Evolutionary conservation across 2,113 vertebrate species (phyloP), one percentile per base, ranked within the genome.

Genomic region (Anguilla rostrata): DNA sequence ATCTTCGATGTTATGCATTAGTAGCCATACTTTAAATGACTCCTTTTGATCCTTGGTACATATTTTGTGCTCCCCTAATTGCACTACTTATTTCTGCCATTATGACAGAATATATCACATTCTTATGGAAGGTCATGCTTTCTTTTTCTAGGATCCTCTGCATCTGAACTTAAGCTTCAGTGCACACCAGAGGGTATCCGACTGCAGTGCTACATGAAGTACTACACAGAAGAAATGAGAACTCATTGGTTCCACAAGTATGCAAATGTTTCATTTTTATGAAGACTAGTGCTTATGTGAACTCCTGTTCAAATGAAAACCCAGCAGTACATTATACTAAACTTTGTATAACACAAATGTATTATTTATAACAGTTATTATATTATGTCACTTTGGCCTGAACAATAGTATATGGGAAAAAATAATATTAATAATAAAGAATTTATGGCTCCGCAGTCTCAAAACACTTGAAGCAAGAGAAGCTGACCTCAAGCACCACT

Each of bases 211-310:
- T 97, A 95, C 95, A 93, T 99, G 96, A 99, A 95, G 86, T 99
- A 99, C 89, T 99, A 97, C 92, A 97, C 95, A 0, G 98, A 99
- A 88, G 98, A 99, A 92, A 98, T 99, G 97, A 97, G 96, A 90
- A 96, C 96, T 80, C 93, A 89, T 89, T 99, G 98, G 98, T 97
- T 95, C 83, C 98, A 99, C 91, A 98, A 94, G 98, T 99, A 91
- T 86, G 89, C 1, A 20, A 4, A 78, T 80, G 16, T 34, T 20
- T 20, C 3, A 34, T 82, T 83, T 41, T 85, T n/a, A n/a, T 85
- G 9, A 39, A 53, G 46, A 26, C 6, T 22, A 40, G 0, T 6
- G 16, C 20, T 83, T 49, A 29, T 85, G 66, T 8, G 40, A 78
- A 49, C 14, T 12, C 39, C 39, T 79, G 82, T 71, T 18, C 0